Base-by-base conservation (phyloP, 1,140 invertebrate genomes). In the Metaphire vulgaris region DNA sequence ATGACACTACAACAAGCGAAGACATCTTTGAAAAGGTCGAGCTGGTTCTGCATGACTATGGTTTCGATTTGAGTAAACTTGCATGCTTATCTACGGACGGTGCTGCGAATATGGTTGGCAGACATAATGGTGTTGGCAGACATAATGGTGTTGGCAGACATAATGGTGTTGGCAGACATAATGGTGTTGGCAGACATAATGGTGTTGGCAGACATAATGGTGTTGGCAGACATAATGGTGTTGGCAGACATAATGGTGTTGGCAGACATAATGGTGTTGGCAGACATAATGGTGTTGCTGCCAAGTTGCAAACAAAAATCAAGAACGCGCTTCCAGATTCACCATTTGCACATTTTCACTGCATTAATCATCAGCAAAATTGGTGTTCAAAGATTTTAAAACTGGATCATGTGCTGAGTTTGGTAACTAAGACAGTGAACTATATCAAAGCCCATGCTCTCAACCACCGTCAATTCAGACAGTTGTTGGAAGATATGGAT, bases 381-480 rank as follows among this genome's bases (percentile, higher is more conserved):
- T 70, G 14, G 69, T 70, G 69, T 70, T 31, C 73, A 31, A 72
- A 74, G 16, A 74, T 33, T 69, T 74, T 74, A 21, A 15, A 72
- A 74, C 69, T 74, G 73, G 16, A 33, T 28, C 14, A 74, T 33
- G 33, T 74, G 14, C 69, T 70, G 14, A 70, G n/a, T n/a, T n/a
- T n/a, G n/a, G 64, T 71, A 12, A 70, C 73, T 14, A 75, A 74
- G 56, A 75, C 32, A 75, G 0, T 75, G 65, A 75, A 74, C 74
- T 75, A 33, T 75, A 75, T 75, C 32, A 0, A 31, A 75, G 41
- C 66, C 67, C 29, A 73, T 75, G 69, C 67, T 75, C 74, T 75
- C 67, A 75, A 75, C 74, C 74, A 75, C n/a, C 0, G 68, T 69
- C 74, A 75, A 72, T 75, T 75, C 74, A 75, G n/a, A 1, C 69